Base-by-base conservation (phyloP, 2,888 invertebrate species). In the Pterobdella sp. region DNA sequence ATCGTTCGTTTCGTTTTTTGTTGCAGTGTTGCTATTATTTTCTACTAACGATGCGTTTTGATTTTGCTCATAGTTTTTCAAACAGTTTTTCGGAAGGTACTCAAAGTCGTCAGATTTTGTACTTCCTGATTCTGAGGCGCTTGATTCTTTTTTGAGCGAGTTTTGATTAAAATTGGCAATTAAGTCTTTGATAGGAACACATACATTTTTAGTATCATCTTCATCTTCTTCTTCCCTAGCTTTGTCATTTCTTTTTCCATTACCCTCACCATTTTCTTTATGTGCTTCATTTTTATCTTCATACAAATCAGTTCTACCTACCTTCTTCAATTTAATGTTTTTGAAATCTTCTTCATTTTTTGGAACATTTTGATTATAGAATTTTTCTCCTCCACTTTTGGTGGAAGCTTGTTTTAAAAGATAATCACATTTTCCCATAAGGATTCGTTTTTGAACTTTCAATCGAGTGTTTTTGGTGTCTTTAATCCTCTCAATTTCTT, bases 251-350 rank as follows among this genome's bases (percentile, higher is more conserved):
- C 18, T 18, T 42, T 42, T 42, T 7, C 18, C 60, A 26, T 56
- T 3, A 26, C 26, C n/a, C 26, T 56, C 26, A 3, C 4, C n/a
- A 4, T 18, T 26, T 3, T 56, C 60, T 3, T n/a, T 56, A 22
- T 56, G 4, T 56, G 4, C 42, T 42, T 42, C 60, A 1, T 31
- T 52, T 1, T 34, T 37, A 26, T 34, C 56, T 63, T 63, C 71
- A 71, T 49, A 71, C 32, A 71, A 31, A 71, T 71, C 71, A 2
- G 60, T 22, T 52, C 71, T 60, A 14, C 71, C 71, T 10, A 52
- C 52, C 36, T 71, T 71, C 37, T 56, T 56, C 34, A 71, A 63
- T 63, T 63, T 71, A 32, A 71, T 71, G 14, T 26, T 63, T n/a
- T 56, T 71, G 36, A 71, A 71, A 63, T 71, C 63, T 35, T 71